Evolutionary conservation across 2,888 invertebrate genomes (phyloP).

Genomic region (Ferrisia virgata): DNA sequence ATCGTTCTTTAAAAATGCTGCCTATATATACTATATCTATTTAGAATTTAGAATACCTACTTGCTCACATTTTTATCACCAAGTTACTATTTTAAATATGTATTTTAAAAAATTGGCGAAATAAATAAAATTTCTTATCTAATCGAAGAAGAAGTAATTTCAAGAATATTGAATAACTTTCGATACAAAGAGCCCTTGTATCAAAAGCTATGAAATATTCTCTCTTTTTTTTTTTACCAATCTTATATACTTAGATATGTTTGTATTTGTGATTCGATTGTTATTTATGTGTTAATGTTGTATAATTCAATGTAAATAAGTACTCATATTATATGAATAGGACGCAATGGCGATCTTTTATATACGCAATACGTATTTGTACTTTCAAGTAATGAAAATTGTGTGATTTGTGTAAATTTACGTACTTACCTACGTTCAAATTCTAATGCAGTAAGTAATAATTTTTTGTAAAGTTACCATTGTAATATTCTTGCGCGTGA

Average conservation of each 20-base stretch:
- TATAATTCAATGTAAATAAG: too few relatives aligned
- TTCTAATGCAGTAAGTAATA: neutral
- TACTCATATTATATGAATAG: neutral
- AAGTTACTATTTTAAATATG: neutral
- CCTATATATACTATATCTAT: neutral
- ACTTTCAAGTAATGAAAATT: slow-evolving; percentile 8
- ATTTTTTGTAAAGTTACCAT: neutral
- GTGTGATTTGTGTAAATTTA: slow-evolving; percentile 19
- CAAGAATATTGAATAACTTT: slow-evolving; percentile 21
- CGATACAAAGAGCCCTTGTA: slow-evolving; percentile 29
- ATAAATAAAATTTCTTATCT: too few relatives aligned
- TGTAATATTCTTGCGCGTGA: slow-evolving; percentile 2
- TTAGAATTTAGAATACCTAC: neutral
- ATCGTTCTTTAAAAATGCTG: neutral
- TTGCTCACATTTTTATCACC: neutral
- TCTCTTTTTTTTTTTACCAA: neutral
- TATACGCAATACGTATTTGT: neutral
- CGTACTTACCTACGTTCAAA: too few relatives aligned
- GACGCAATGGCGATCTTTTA: neutral
- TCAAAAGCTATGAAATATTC: slow-evolving; percentile 17
- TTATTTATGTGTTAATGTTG: neutral
- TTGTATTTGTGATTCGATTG: neutral
- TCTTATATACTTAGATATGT: too few relatives aligned
- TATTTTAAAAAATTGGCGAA: too few relatives aligned
- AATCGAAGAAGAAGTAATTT: neutral